Evolutionary conservation across 2,113 vertebrate genomes (phyloP).

Genomic region (Lichenostomus cassidix): DNA sequence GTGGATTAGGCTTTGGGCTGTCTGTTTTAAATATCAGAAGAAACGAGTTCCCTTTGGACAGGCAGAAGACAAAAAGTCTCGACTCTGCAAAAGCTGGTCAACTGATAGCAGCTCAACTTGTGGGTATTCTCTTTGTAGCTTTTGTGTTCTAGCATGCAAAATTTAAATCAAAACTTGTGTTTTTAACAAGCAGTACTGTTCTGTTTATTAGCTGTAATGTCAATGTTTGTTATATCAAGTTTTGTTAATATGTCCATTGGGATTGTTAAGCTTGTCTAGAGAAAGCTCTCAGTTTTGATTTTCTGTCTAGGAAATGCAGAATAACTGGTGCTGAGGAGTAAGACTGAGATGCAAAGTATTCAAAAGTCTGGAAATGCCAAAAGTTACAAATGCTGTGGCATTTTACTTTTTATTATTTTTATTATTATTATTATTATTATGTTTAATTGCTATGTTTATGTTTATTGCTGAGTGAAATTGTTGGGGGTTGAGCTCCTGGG

Average conservation of each 20-base stretch:
- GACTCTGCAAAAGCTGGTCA: background rate
- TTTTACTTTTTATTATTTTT: background rate
- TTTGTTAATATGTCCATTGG: background rate
- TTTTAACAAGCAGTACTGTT: background rate
- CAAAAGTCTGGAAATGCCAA: background rate
- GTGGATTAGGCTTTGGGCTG: background rate
- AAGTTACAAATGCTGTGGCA: background rate
- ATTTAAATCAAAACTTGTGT: background rate
- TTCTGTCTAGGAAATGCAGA: background rate
- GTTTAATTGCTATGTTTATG: background rate
- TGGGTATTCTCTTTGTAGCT: background rate
- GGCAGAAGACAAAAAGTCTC: background rate
- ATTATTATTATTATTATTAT: background rate
- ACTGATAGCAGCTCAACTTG: background rate
- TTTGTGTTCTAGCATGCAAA: background rate
- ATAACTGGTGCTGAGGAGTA: background rate
- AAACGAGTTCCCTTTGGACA: background rate
- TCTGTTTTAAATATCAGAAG: slow-evolving; percentile 6
- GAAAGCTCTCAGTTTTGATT: background rate
- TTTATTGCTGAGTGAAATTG: background rate
- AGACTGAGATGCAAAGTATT: background rate
- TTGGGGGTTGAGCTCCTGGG: background rate
- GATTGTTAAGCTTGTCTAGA: background rate
- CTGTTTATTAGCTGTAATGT: background rate
- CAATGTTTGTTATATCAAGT: background rate